Evolutionary conservation across 2,797 vertebrate species (phyloP).

Genomic region (Aeoliscus strigatus): DNA sequence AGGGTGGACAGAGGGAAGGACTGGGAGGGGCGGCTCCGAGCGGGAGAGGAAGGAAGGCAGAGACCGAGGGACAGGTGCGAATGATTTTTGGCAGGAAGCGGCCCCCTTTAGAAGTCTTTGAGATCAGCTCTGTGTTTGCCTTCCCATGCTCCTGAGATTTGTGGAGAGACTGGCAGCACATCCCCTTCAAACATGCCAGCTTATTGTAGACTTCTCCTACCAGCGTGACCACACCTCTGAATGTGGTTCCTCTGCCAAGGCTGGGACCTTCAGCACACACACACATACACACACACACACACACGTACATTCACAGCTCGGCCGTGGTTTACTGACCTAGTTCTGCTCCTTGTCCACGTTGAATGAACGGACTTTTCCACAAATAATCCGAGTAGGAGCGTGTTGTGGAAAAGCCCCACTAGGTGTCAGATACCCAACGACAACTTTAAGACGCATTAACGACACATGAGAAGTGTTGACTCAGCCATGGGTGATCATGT

Average conservation of each 20-base stretch:
- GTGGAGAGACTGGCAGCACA: constrained; percentile 54
- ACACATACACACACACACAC: constrained; percentile 5
- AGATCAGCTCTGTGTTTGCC: constrained; percentile 72
- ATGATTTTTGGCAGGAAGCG: constrained; percentile 67
- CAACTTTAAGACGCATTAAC: too few relatives aligned
- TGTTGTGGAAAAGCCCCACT: too few relatives aligned
- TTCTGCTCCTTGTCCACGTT: background rate
- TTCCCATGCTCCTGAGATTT: constrained; percentile 73
- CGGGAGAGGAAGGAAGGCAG: constrained; percentile 30
- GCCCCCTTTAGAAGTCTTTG: constrained; percentile 66
- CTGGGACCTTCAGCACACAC: background rate
- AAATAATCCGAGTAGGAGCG: too few relatives aligned
- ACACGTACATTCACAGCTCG: constrained; percentile 1
- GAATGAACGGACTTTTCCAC: too few relatives aligned
- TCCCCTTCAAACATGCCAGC: constrained; percentile 38
- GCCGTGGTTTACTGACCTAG: constrained; percentile 52
- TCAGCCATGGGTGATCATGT: too few relatives aligned
- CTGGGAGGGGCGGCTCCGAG: constrained; percentile 37
- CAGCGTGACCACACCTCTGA: constrained; percentile 39
- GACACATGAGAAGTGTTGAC: too few relatives aligned
- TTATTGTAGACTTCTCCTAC: constrained; percentile 47
- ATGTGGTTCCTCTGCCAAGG: constrained; percentile 41
- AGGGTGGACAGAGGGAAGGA: too few relatives aligned
- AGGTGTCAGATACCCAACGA: too few relatives aligned
- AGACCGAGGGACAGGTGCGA: constrained; percentile 72